Evolutionary conservation across 1,140 invertebrate species (phyloP).

Genomic region (Mamestra configurata): DNA sequence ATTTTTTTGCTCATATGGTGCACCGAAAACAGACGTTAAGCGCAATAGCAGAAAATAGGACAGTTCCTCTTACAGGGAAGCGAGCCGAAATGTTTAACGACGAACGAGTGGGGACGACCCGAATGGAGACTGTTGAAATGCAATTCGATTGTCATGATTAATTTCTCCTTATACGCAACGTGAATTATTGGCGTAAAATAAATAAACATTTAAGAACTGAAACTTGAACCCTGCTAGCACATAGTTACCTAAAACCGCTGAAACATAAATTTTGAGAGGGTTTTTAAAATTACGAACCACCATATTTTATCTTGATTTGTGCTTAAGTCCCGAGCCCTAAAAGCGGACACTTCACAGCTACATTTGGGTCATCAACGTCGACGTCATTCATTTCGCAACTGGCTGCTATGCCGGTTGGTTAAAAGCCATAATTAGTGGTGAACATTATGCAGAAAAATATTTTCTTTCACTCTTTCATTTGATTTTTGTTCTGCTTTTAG

Average conservation of each 20-base stretch:
- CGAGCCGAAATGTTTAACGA: constrained; percentile 20
- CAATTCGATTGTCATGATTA: constrained; percentile 35
- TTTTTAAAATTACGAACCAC: too few species aligned
- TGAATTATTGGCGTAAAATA: too few species aligned
- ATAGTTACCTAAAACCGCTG: too few species aligned
- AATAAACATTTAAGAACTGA: too few species aligned
- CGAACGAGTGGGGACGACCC: not conserved
- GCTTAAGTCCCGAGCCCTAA: constrained; percentile 10
- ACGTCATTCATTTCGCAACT: constrained; percentile 29
- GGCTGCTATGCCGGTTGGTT: constrained; percentile 23
- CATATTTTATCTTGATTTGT: not conserved
- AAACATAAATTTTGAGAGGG: too few species aligned
- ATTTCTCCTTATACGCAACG: not conserved
- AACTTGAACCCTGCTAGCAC: too few species aligned
- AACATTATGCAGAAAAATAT: constrained; percentile 44
- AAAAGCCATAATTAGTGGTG: constrained; percentile 42
- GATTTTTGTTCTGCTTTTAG: constrained; percentile 49
- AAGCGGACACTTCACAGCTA: constrained; percentile 18
- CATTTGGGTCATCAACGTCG: constrained; percentile 33
- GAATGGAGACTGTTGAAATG: constrained; percentile 6
- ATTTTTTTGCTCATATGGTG: not conserved
- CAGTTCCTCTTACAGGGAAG: constrained; percentile 1
- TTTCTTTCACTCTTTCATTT: constrained; percentile 47
- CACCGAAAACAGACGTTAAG: constrained; percentile 3
- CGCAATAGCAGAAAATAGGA: constrained; percentile 29